These are phyloP conservation scores for Orchestes rusci DNA, from an alignment of 2,888 invertebrate genomes.

Conservation along the genomic window DNA sequence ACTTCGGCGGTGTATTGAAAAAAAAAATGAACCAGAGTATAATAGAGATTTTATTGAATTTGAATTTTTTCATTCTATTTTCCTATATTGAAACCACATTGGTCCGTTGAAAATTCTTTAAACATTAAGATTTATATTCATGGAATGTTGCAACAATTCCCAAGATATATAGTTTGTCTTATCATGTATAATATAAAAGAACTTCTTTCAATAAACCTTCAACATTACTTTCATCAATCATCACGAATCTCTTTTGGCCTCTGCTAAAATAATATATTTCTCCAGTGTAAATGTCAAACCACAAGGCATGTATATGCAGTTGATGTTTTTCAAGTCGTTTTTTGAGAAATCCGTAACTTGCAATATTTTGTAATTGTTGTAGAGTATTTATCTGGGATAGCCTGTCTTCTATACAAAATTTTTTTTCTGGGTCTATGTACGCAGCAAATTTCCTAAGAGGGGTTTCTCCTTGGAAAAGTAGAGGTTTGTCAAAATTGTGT, in stretches of 20 bases:
- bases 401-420: slow-evolving; percentile 84
- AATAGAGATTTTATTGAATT: too few relatives aligned
- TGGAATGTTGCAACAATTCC: too few relatives aligned
- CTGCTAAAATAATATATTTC: slow-evolving; percentile 93
- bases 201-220: slow-evolving; percentile 70
- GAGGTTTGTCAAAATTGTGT: slow-evolving; percentile 58
- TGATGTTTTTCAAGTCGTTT: slow-evolving; percentile 72
- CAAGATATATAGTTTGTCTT: too few relatives aligned
- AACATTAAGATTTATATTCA: too few relatives aligned
- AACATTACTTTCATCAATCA: slow-evolving; percentile 77
- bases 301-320: slow-evolving; percentile 86
- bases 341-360: slow-evolving; percentile 86
- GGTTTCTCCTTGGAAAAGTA: slow-evolving; percentile 81
- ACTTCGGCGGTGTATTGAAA: too few relatives aligned
- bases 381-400: slow-evolving; percentile 91
- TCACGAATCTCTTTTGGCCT: slow-evolving; percentile 74
- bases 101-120: too few relatives aligned
- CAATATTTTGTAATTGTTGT: slow-evolving; percentile 87
- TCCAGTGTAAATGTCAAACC: slow-evolving; percentile 97
- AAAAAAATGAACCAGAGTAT: too few relatives aligned
- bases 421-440: slow-evolving; percentile 88
- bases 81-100: too few relatives aligned
- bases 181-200: slow-evolving; percentile 64
- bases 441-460: slow-evolving; percentile 84
- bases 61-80: too few relatives aligned